Percentiles rank a stretch among this genome's conserved stretches.
Conservation (phyloP, 1,140 invertebrate species). For the Pteromalus puparum region DNA sequence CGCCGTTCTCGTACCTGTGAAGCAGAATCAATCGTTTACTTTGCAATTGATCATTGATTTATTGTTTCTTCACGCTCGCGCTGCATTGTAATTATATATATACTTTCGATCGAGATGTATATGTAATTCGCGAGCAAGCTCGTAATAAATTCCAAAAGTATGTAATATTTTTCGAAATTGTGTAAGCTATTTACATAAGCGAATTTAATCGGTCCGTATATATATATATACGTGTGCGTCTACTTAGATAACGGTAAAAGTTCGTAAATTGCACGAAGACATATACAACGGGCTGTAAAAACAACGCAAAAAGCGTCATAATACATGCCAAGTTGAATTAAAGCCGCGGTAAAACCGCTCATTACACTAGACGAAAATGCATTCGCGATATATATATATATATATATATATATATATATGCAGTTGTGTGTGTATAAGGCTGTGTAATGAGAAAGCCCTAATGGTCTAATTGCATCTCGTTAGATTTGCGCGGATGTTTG, state of each 20-base stretch:
- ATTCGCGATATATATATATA: not conserved
- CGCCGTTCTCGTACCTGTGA: conserved; percentile 88
- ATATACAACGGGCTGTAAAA: too few species aligned
- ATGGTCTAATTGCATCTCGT: conserved; percentile 16
- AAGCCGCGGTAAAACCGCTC: not conserved
- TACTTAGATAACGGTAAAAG: too few species aligned
- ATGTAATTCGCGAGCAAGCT: too few species aligned
- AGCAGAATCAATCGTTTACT: not conserved
- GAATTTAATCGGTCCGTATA: too few species aligned
- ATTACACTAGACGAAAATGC: not conserved
- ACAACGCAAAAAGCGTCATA: not conserved
- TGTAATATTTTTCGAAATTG: too few species aligned
- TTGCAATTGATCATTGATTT: conserved; percentile 80
- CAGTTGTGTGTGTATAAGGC: not conserved
- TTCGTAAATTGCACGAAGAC: not conserved
- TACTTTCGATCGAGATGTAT: too few species aligned
- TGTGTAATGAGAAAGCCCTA: not conserved
- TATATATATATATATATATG: too few species aligned
- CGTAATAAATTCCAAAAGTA: too few species aligned
- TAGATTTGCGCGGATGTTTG: not conserved
- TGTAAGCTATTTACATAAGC: too few species aligned
- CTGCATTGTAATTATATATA: too few species aligned
- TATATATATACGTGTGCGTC: too few species aligned
- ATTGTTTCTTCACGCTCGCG: too few species aligned
- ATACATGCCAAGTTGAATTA: not conserved